Conservation (phyloP, 2,113 vertebrate species). For the Mohoua ochrocephala region DNA sequence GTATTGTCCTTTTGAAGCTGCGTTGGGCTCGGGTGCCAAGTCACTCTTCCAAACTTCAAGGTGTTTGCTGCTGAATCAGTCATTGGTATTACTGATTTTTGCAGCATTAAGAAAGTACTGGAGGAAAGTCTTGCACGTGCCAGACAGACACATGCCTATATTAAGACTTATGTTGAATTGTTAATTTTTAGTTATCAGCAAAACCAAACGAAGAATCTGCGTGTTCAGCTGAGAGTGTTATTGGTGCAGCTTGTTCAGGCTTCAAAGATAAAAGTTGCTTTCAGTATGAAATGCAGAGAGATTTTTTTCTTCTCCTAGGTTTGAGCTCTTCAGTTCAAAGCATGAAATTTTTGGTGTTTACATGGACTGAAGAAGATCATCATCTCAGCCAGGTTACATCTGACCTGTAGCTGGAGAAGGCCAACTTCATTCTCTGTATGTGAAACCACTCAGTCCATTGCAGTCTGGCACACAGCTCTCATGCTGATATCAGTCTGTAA, state of each 20-base stretch:
- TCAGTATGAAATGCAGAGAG: neutral
- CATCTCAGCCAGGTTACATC: neutral
- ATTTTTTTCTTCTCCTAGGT: neutral
- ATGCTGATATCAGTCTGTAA: neutral
- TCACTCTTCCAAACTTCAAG: neutral
- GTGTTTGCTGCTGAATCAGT: neutral
- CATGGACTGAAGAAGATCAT: neutral
- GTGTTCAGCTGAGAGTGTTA: neutral
- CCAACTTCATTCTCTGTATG: neutral
- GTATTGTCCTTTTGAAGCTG: neutral
- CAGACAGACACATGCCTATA: neutral
- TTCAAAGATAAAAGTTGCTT: neutral
- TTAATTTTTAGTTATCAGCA: conserved; percentile 35
- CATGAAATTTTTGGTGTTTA: neutral
- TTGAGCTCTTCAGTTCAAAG: neutral
- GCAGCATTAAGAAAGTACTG: neutral
- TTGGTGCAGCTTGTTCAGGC: neutral
- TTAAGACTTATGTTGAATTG: conserved; percentile 1
- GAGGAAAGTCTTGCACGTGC: neutral
- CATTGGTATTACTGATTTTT: neutral
- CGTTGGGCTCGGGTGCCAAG: neutral
- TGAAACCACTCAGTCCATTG: neutral
- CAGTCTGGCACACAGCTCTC: neutral
- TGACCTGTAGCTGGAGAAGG: neutral
- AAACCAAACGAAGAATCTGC: conserved; percentile 25